These are phyloP conservation scores for Phalloptychus januarius DNA, from an alignment of 2,797 vertebrate genomes.

Conservation along the genomic window DNA sequence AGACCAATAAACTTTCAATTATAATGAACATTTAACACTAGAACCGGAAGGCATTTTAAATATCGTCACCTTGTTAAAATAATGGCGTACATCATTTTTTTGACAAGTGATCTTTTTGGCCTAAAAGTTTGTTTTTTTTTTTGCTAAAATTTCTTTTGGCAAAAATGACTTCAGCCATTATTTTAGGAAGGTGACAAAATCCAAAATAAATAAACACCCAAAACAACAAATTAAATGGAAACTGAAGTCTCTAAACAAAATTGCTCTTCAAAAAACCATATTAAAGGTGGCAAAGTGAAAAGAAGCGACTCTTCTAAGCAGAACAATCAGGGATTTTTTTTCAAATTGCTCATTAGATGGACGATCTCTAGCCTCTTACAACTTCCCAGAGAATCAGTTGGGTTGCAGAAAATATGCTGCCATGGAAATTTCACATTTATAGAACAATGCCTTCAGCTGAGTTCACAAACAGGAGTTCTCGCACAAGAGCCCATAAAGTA, in stretches of 20 bases:
- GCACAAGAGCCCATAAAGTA: constrained; percentile 13
- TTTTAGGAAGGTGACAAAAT: no score
- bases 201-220: no score
- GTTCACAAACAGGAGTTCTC: not conserved
- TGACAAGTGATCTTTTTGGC: no score
- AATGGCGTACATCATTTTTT: not conserved
- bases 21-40: no score
- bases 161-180: no score
- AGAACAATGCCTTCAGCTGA: constrained; percentile 29
- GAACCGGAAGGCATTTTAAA: no score
- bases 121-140: no score
- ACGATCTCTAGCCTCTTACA: constrained; percentile 5
- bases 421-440: constrained; percentile 19
- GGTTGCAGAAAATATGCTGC: constrained; percentile 26
- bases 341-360: constrained; percentile 30
- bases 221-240: no score
- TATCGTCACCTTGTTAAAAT: not conserved
- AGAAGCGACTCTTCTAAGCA: not conserved
- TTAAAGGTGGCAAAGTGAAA: not conserved
- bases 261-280: not conserved
- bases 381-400: not conserved
- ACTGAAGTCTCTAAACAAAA: no score
- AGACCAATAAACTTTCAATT: no score
- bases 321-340: constrained; percentile 16
- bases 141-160: not conserved